Evolutionary conservation across 2,888 invertebrate species (phyloP), one percentile per base, ranked within the genome.

Genomic region (Yponomeuta malinellus): DNA sequence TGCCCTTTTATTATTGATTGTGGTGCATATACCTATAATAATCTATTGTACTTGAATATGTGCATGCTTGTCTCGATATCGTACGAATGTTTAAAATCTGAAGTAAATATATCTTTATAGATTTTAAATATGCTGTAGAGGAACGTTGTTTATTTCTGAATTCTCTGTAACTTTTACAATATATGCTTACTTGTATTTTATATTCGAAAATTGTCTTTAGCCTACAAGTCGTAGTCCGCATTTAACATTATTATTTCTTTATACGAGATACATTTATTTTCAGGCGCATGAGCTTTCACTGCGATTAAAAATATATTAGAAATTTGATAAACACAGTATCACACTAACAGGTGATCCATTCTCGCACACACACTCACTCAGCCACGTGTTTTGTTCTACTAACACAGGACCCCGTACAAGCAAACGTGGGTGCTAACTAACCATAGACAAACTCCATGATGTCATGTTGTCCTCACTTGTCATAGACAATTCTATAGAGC

Each of bases 391-490:
- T 48, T 68, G 68, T 68, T 68, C 37, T 12, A 68, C 68, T 68
- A 68, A 68, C 68, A 37, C 65, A 65, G 65, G 52, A 59, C 12
- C 15, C 12, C 52, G 12, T 43, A 59, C 29, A 65, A 29, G 23
- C 23, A 43, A 8, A 68, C 48, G 68, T 15, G 68, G 68, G 37
- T 23, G 15, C 43, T 12, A 43, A 29, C 68, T 78, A 76, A 74
- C 78, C 79, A 79, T 79, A 81, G 80, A 79, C 81, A 81, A 79
- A 70, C 29, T 66, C 67, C 69, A 37, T 76, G 79, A 81, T 83
- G 85, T 87, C 84, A 83, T 86, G 89, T 33, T 33, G 33, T 88
- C 88, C 89, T 88, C 87, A 87, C 85, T 72, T 81, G 76, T 81
- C 89, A 88, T 87, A 88, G 88, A 88, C 88, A 87, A 86, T 82